Conservation (phyloP, 2,888 invertebrate genomes). For the Cheiracanthium punctorium region DNA sequence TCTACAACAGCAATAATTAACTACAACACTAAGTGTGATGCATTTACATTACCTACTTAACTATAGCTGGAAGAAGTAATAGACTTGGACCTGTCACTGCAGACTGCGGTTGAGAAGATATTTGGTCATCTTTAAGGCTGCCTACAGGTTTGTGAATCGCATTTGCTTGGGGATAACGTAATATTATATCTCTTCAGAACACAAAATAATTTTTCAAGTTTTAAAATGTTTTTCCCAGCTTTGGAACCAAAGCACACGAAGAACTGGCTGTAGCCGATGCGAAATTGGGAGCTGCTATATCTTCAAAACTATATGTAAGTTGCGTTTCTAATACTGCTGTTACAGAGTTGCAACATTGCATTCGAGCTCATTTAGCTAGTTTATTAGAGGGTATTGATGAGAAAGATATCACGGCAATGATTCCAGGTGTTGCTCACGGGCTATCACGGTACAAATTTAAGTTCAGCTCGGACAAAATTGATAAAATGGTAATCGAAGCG, state of each 20-base stretch:
- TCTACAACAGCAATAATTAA: too few relatives aligned
- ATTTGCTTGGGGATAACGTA: too few relatives aligned
- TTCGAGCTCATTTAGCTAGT: constrained; percentile 93
- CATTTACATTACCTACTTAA: too few relatives aligned
- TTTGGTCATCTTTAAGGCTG: too few relatives aligned
- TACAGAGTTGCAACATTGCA: constrained; percentile 93
- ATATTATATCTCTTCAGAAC: too few relatives aligned
- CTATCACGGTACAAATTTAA: constrained; percentile 97
- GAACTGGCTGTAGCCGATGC: constrained; percentile 95
- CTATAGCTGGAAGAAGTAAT: too few relatives aligned
- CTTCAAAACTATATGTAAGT: constrained; percentile 91
- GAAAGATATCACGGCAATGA: constrained; percentile 97
- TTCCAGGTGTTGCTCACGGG: constrained; percentile 89
- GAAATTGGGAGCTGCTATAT: constrained; percentile 94
- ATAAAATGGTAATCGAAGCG: constrained; percentile 99
- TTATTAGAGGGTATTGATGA: constrained; percentile 87
- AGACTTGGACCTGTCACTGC: too few relatives aligned
- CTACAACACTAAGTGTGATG: too few relatives aligned
- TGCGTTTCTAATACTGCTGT: constrained; percentile 90
- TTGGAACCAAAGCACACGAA: constrained; percentile 88
- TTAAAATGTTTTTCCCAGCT: constrained; percentile 89
- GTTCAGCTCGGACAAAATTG: constrained; percentile 99
- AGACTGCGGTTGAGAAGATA: too few relatives aligned
- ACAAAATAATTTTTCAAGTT: too few relatives aligned
- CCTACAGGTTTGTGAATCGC: too few relatives aligned